Evolutionary conservation across 2,888 invertebrate species (phyloP), one percentile per base, ranked within the genome.

Genomic region (Callosobruchus maculatus): DNA sequence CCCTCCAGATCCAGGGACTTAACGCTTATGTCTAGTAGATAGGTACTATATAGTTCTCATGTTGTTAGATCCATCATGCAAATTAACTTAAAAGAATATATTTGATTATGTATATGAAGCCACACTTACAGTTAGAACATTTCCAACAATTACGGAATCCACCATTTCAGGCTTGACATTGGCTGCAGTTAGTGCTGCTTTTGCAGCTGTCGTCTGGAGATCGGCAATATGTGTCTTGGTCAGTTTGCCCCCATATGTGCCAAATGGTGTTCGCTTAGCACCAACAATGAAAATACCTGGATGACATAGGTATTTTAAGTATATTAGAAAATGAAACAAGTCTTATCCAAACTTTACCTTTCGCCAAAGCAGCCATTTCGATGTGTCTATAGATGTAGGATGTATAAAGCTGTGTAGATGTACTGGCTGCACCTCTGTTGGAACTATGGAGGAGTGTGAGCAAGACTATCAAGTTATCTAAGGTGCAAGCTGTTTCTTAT

Each of bases 211-310:
- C 21, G 94, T 94, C 86, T 96, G 96, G 77, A 99, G 88, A 75
- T 96, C 95, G 0, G 93, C 92, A 22, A 92, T 91, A 67, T 90
- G 90, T 9, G 92, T 92, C 85, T 93, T 93, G 31, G 91, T 90
- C 84, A 96, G 92, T 81, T 92, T 91, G 0, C 96, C 96, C 2
- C 99, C 99, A 88, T 94, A 98, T 0, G 98, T 94, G 72, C 99
- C 99, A 88, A 99, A 99, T 2, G 98, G 95, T 0, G 98, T 99
- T 77, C 99, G 92, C 88, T 98, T 99, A 20, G 98, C 98, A 80
- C 95, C 97, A 77, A 99, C 96, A 85, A 97, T 94, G 85, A 95
- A 96, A 78, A 97, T 90, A 83, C 96, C 97, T 96, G 81, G 70
- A 74, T 49, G 49, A 49, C 13, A 49, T 13, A 13, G 49, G 9